These are phyloP conservation scores for Picus viridis DNA, from an alignment of 2,797 vertebrate genomes.

Conservation along the genomic window DNA sequence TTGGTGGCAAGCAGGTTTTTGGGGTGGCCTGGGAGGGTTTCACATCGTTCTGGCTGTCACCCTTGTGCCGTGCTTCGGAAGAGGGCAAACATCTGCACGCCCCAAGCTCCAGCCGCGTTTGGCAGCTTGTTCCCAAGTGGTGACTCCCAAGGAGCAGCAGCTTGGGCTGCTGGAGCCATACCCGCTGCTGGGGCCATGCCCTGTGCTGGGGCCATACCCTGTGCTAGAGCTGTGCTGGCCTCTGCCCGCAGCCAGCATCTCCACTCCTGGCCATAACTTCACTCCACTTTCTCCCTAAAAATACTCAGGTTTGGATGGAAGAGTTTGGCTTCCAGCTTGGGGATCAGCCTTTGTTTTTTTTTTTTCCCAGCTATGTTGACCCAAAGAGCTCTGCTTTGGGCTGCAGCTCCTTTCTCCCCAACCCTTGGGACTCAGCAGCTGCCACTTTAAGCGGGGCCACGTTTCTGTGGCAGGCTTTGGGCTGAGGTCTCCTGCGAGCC, in stretches of 20 bases:
- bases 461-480: accelerated
- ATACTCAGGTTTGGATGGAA: neutral
- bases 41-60: neutral
- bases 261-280: accelerated
- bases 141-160: neutral
- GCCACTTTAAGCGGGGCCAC: accelerated
- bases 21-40: accelerated
- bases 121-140: accelerated
- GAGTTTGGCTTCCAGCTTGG: neutral
- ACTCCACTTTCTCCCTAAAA: neutral
- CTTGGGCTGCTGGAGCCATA: too few species aligned
- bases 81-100: accelerated
- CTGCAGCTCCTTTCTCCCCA: neutral
- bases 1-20: neutral
- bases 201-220: too few species aligned
- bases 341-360: neutral
- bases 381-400: neutral
- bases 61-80: accelerated
- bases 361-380: neutral
- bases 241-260: neutral
- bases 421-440: accelerated
- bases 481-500: neutral
- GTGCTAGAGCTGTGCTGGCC: neutral
- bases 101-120: neutral
- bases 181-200: too few species aligned